Evolutionary conservation across 1,140 invertebrate species (phyloP), one percentile per base, ranked within the genome.

Genomic region (Lordiphosa collinella): DNA sequence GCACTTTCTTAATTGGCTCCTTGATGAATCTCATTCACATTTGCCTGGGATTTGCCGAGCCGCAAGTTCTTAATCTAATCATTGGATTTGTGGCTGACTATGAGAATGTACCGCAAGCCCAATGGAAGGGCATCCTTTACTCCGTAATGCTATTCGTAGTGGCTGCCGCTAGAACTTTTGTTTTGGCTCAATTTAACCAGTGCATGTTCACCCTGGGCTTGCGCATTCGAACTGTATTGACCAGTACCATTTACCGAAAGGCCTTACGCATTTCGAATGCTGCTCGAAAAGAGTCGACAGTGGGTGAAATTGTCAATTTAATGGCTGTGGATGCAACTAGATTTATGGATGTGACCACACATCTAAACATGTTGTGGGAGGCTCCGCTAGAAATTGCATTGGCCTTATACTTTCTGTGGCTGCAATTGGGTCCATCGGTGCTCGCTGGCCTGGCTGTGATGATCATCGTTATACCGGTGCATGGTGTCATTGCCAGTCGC

Each of bases 341-440:
- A 75, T 96, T 98, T 72, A 94, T 97, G 91, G 96, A 98, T 85
- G 90, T 97, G 18, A 95, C 94, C 2, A 93, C 94, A 0, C 98
- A 98, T 86, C 90, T 99, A 51, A 98, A 98, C 89, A 97, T 98
- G 93, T 92, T 99, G 66, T 99, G 98, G 98, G 98, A 97, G 1
- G 97, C 96, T 1, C 98, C 97, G 0, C 89, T 99, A 7, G 97
- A 98, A 91, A 98, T 99, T 68, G 90, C 89, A 6, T 86, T 99
- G 7, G 94, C 96, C 0, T 88, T 98, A 9, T 97, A 95, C 79
- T 97, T 99, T 90, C 90, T 99, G 3, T 99, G 96, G 96, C 92
- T 93, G 25, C 94, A 94, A 56, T 89, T 96, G 4, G 94, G 97
- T 1, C 93, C 94, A 0, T 95, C 97, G 1, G 96, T 98, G 5